Evolutionary conservation across 2,888 invertebrate genomes (phyloP), one percentile per base, ranked within the genome.

Genomic region (Listrodromus nycthemerus): DNA sequence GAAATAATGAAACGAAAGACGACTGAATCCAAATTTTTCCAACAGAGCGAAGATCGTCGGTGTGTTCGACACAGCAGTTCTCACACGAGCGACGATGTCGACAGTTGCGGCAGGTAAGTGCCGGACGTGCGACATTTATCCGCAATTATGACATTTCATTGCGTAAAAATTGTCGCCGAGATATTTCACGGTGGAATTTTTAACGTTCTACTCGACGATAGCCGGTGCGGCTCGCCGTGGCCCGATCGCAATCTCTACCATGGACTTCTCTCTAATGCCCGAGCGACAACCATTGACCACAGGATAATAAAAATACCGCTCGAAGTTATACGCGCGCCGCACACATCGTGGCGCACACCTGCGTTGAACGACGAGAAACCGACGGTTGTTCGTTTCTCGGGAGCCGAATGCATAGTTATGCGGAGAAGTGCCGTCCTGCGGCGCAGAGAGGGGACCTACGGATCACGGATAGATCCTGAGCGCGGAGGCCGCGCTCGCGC

Each of bases 401-500:
- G 80, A 78, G 87, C 48, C 78, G 80, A 73, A 84, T 83, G 85
- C 84, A 79, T 83, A 71, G 83, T 74, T 48, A 78, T 82, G 81
- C 19, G 41, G 45, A 16, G 30, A 55, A 74, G 73, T 67, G 70
- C 41, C 79, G 33, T 63, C 75, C 73, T 71, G 66, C 41, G 41
- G 41, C 13, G 41, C 13, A 16, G 41, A 16, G 16, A 16, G 16
- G 41, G 41, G 41, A 45, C 13, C 16, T n/a, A 10, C 4, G 1
- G 82, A 85, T 76, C 82, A 77, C 82, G 86, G 80, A 67, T 79
- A 66, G 67, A 84, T 87, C 86, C 87, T 87, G 86, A 85, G 86
- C 87, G 69, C 80, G 86, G 86, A 87, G 87, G 86, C 89, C 90
- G 88, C 87, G 85, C 66, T 24, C 61, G 61, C 27, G 61, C 30